A percentile compares a stretch with the other conserved stretches of the same genome.
Evolutionary conservation across 2,113 vertebrate genomes (phyloP).

Genomic region (Macrotus californicus): DNA sequence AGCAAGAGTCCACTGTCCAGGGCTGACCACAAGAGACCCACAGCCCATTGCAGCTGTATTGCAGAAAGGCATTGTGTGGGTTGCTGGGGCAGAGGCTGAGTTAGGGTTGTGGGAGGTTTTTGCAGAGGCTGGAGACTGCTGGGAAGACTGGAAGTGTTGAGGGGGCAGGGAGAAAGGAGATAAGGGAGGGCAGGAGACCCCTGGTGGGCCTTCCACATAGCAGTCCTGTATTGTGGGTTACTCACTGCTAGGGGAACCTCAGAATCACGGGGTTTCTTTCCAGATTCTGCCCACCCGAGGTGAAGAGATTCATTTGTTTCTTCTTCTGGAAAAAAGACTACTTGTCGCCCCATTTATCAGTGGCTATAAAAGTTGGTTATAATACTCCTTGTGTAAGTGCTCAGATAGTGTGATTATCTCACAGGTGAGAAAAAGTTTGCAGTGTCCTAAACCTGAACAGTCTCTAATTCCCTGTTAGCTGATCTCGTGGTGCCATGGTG

Average conservation of each 20-base stretch:
- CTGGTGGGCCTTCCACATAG: accelerated
- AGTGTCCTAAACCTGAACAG: neutral
- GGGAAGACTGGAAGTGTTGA: neutral
- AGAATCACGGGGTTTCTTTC: neutral
- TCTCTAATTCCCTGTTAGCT: neutral
- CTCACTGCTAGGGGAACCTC: neutral
- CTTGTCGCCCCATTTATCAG: neutral
- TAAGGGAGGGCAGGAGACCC: neutral
- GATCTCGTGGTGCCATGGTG: neutral
- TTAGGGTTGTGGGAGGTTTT: neutral
- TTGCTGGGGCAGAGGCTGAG: neutral
- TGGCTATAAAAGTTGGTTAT: neutral
- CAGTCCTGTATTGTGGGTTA: neutral
- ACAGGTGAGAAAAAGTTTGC: neutral
- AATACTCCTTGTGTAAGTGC: neutral
- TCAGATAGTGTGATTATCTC: neutral
- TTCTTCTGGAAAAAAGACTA: neutral
- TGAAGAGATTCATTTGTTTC: neutral
- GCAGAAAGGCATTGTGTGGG: neutral
- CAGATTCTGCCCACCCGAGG: neutral
- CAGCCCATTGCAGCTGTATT: accelerated
- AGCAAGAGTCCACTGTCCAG: neutral
- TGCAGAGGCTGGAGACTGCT: neutral
- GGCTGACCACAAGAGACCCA: neutral
- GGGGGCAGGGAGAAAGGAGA: neutral